Conservation (phyloP, 2,113 vertebrate genomes). For the Callospermophilus lateralis region DNA sequence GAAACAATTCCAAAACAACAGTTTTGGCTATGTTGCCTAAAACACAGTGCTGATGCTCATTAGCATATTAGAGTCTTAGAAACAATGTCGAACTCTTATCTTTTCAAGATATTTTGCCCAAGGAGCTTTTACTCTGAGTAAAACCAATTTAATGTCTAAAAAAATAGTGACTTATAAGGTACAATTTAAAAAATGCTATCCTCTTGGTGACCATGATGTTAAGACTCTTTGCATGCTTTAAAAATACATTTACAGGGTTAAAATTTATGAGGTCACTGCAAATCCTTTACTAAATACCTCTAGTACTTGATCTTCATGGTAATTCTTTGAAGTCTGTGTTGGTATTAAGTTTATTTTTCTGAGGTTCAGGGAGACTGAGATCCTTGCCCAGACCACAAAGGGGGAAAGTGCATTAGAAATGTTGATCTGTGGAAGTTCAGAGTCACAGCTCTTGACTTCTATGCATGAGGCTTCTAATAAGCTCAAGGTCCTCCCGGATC, state of each 20-base stretch:
- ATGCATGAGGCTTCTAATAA: background rate
- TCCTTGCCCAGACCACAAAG: background rate
- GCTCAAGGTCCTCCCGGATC: background rate
- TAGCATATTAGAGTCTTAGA: background rate
- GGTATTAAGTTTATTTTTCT: background rate
- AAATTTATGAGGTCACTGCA: background rate
- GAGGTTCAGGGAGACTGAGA: background rate
- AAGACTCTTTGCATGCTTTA: background rate
- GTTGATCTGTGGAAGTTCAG: background rate
- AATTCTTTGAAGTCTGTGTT: background rate
- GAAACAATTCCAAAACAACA: background rate
- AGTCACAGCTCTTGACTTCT: background rate
- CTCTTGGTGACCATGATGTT: background rate
- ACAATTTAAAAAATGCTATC: background rate
- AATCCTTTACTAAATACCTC: background rate
- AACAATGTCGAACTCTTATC: background rate
- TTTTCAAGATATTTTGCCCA: background rate
- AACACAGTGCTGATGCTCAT: background rate
- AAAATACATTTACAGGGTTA: background rate
- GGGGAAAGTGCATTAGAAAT: background rate
- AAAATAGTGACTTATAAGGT: background rate
- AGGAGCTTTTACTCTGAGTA: background rate
- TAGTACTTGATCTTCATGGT: background rate
- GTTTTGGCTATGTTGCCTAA: background rate
- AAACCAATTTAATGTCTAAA: background rate